Conservation (phyloP, 2,888 invertebrate species). For the Erebia aethiops region DNA sequence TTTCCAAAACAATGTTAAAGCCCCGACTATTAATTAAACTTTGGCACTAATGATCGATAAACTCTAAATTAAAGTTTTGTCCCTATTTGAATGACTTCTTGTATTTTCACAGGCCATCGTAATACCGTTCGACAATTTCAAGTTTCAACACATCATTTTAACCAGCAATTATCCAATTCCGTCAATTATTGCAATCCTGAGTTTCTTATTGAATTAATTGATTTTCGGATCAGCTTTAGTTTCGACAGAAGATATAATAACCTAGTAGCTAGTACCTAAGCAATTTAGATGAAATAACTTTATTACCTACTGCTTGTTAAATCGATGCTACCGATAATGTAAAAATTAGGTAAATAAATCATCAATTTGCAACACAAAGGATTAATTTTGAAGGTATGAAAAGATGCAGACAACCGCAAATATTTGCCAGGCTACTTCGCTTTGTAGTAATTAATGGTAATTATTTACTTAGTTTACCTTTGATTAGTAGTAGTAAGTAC, state of each 20-base stretch:
- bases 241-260: constrained; percentile 2
- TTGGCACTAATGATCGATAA: too few relatives aligned
- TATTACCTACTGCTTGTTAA: constrained; percentile 9
- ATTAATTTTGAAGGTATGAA: not conserved
- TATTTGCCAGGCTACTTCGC: not conserved
- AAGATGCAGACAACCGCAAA: not conserved
- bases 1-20: too few relatives aligned
- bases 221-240: not conserved
- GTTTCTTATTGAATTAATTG: not conserved
- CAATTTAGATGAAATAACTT: constrained; percentile 11
- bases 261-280: not conserved
- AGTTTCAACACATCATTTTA: not conserved
- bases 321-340: constrained; percentile 9
- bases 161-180: constrained; percentile 8
- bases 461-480: too few relatives aligned
- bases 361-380: not conserved
- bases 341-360: not conserved
- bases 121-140: not conserved
- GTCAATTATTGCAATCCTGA: constrained; percentile 3
- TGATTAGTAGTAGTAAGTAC: too few relatives aligned
- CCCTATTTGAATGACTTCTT: too few relatives aligned
- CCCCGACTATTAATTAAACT: too few relatives aligned
- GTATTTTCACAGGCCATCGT: not conserved
- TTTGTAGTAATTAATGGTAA: not conserved
- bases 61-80: too few relatives aligned